Conservation (phyloP, 2,888 invertebrate genomes). For the Caenorhabditis becei region DNA sequence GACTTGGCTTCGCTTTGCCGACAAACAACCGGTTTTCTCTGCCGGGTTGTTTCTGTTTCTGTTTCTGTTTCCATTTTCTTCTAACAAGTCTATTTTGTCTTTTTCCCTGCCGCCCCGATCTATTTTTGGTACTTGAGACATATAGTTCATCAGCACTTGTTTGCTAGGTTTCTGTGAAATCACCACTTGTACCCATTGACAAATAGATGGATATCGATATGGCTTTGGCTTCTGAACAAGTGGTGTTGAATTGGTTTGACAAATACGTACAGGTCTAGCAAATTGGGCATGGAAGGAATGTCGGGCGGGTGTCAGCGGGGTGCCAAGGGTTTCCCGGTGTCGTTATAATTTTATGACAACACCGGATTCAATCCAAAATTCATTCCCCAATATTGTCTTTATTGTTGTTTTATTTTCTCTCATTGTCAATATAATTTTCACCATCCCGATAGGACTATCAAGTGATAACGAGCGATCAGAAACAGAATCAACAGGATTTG, state of each 20-base stretch:
- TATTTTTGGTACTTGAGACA: neutral
- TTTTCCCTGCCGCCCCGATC: neutral
- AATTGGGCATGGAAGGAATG: slow-evolving; percentile 39
- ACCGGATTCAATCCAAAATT: slow-evolving; percentile 7
- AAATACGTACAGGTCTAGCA: slow-evolving; percentile 36
- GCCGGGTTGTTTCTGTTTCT: slow-evolving; percentile 4
- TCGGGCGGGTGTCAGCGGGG: slow-evolving; percentile 31
- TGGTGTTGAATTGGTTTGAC: slow-evolving; percentile 59
- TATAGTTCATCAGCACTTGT: slow-evolving; percentile 18
- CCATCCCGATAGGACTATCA: neutral
- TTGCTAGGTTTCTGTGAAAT: too few species aligned
- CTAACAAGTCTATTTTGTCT: neutral
- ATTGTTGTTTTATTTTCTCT: slow-evolving; percentile 4
- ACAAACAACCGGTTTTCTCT: slow-evolving; percentile 40
- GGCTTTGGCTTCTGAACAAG: slow-evolving; percentile 25
- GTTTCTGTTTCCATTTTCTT: neutral
- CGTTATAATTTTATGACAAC: slow-evolving; percentile 22
- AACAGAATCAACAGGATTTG: neutral
- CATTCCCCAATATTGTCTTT: too few species aligned
- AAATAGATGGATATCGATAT: slow-evolving; percentile 57
- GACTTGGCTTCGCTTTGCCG: neutral
- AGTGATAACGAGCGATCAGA: neutral
- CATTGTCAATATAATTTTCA: neutral
- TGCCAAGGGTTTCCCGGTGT: neutral
- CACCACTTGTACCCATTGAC: slow-evolving; percentile 46